A percentile compares a stretch with the other conserved stretches of the same genome.
Conservation (phyloP, 2,113 vertebrate genomes). For the Trochalopteron elliotii region DNA sequence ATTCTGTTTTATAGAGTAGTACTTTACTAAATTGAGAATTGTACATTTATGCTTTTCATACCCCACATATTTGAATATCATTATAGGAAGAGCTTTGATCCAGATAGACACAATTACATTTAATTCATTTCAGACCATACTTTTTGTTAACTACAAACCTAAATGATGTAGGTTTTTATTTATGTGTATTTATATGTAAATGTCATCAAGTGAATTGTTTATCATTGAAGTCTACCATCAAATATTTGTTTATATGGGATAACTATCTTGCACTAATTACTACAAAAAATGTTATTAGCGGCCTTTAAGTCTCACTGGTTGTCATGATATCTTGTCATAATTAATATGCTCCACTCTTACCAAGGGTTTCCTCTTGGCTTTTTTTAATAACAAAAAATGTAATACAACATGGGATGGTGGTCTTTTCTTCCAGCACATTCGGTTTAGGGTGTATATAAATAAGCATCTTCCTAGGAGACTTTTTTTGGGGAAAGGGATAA, state of each 20-base stretch:
- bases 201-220: slow-evolving; percentile 61
- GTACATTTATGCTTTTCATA: not conserved
- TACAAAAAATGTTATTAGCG: slow-evolving; percentile 48
- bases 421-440: slow-evolving; percentile 1
- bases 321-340: slow-evolving; percentile 40
- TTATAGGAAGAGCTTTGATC: slow-evolving; percentile 10
- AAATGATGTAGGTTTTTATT: slow-evolving; percentile 51
- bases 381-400: slow-evolving; percentile 15
- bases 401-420: not conserved
- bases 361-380: slow-evolving; percentile 12
- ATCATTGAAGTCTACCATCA: slow-evolving; percentile 32
- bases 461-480: not conserved
- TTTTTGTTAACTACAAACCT: slow-evolving; percentile 9
- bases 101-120: slow-evolving; percentile 18
- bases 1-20: slow-evolving; percentile 56
- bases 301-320: slow-evolving; percentile 52
- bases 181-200: slow-evolving; percentile 70
- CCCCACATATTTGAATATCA: not conserved
- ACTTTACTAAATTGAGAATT: slow-evolving; percentile 22
- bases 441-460: not conserved
- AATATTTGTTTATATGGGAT: slow-evolving; percentile 38
- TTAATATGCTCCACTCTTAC: slow-evolving; percentile 21
- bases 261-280: slow-evolving; percentile 54
- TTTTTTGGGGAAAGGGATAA: not conserved
- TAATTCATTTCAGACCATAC: slow-evolving; percentile 33